Base-by-base conservation (phyloP, 2,797 vertebrate genomes). In the Apogon talboti region DNA sequence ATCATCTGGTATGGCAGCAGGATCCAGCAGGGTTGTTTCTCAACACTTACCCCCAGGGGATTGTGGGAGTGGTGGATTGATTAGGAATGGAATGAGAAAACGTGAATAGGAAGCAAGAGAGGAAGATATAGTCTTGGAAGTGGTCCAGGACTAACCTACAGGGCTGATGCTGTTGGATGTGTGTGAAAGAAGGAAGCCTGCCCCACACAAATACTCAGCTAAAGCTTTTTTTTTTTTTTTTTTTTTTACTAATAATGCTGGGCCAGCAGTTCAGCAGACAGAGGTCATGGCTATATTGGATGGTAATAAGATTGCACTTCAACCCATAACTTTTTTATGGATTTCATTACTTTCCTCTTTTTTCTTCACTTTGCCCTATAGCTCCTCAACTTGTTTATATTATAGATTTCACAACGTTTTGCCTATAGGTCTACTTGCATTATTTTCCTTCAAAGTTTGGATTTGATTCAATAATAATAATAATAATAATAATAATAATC, bases 321-420 rank as follows among this genome's bases (percentile, higher is more conserved):
- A 50, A 59, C 15, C 43, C 52, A 71, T 74, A 71, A 77, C 44
- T 47, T 78, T 78, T 81, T 83, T 37, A 81, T 75, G 46, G 68
- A 76, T 83, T 86, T 83, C 48, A 79, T 84, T 76, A 74, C 62
- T 71, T 71, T 67, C 16, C 40, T 73, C 38, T 45, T 45, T 45
- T 74, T 75, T 66, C n/a, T 13, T 40, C 43, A 33, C 43, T 30
- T 68, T 51, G 4, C 40, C 35, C 15, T 40, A 49, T 33, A 53
- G 28, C 40, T 46, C 48, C 6, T 16, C 46, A 13, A 54, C 54
- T 69, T 51, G 38, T 68, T 50, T 46, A 51, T 54, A 8, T 3
- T 51, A 55, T 62, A 16, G 24, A 72, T 53, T 38, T 54, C 40
- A 49, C 62, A 59, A 58, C 43, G 51, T 38, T 53, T 33, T 28